phyloP scores from a whole-genome alignment of 2,888 invertebrate genomes.

The Ennomos erosarius region DNA sequence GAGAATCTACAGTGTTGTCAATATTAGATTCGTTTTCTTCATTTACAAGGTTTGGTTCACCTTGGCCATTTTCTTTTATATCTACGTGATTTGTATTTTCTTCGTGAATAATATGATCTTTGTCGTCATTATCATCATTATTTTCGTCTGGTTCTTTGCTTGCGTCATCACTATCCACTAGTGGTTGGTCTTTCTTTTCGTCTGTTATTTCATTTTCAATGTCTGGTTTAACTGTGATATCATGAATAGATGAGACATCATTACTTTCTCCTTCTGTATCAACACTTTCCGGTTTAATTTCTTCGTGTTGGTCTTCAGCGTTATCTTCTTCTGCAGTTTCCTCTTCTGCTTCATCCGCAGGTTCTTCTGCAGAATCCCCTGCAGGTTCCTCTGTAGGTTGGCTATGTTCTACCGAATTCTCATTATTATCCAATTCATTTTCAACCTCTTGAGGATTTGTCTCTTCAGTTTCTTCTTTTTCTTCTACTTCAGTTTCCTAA shows the following conservation, averaged over 20 bases:
- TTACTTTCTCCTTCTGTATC: slow-evolving; percentile 35
- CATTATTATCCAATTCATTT: slow-evolving; percentile 39
- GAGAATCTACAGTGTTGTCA: slow-evolving; percentile 17
- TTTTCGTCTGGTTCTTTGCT: slow-evolving; percentile 9
- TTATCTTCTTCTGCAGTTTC: slow-evolving; percentile 35
- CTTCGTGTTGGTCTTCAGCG: slow-evolving; percentile 27
- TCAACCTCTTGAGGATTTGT: slow-evolving; percentile 27
- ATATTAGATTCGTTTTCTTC: slow-evolving; percentile 38
- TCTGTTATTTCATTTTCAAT: slow-evolving; percentile 32
- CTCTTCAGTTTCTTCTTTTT: slow-evolving; percentile 35
- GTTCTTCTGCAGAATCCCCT: too few species aligned
- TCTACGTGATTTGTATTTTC: not conserved
- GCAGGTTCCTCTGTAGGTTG: not conserved
- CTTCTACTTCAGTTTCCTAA: slow-evolving; percentile 65
- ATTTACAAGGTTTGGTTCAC: slow-evolving; percentile 23
- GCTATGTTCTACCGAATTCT: slow-evolving; percentile 19
- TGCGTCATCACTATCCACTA: slow-evolving; percentile 18
- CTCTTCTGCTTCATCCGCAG: too few species aligned
- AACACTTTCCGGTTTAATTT: slow-evolving; percentile 13
- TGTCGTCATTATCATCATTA: not conserved
- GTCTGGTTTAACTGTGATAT: slow-evolving; percentile 12
- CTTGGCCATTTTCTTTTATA: slow-evolving; percentile 22
- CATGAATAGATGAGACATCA: slow-evolving; percentile 33
- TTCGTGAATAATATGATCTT: slow-evolving; percentile 1
- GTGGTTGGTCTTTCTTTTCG: slow-evolving; percentile 40